Base-by-base conservation (phyloP, 2,888 invertebrate species). In the Perdita meconis region DNA sequence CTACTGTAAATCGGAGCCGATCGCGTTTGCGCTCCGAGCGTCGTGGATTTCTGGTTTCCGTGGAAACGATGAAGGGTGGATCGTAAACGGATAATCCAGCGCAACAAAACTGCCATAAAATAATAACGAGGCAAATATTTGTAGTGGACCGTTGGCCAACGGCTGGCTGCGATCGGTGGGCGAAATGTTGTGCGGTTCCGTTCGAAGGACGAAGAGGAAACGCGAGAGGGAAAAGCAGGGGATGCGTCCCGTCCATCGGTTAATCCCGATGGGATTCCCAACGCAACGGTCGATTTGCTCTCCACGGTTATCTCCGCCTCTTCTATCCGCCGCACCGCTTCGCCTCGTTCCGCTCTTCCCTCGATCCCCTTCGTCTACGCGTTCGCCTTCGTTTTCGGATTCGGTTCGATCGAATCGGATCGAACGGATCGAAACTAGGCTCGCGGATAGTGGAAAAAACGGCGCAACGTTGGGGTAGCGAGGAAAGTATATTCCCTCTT, bases 51-150 rank as follows among this genome's bases (percentile, higher is more conserved):
- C 16, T 30, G 10, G 8, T 26, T 72, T 74, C 70, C 79, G 74
- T n/a, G 12, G 5, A 26, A 3, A 16, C 22, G 24, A 12, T 5
- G n/a, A n/a, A 34, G 50, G 34, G 16, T 50, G 36, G 22, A 16
- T n/a, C 81, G 69, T 83, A 86, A 84, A 87, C 76, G 79, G 80
- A 77, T 88, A 87, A 88, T 86, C 76, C 82, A 53, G 50, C 59
- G 71, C 70, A 78, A 80, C 81, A 83, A 85, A 86, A 82, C 76
- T 78, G 82, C 70, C 82, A 78, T 89, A 85, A 89, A 89, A 88
- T 86, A 89, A 89, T 89, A 89, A 87, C 81, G 82, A 80, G 84
- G 81, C 81, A 89, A 89, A 89, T 89, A 89, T 89, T 89, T 85
- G 82, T 56, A 57, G 61, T 82, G 60, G 82, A 19, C 44, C 68